Conservation (phyloP, 2,113 vertebrate genomes). For the Bos taurus region ARS-UCD2.0 NC_037344.1:59285001-59285500, state of each 20-base stretch:
- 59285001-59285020: not conserved
- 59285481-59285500: not conserved
- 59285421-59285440: not conserved
- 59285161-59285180: not conserved
- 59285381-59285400: not conserved
- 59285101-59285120: not conserved
- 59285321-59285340: not conserved
- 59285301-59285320: not conserved
- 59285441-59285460: not conserved
- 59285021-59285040: not conserved
- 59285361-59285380: not conserved
- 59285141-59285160: not conserved
- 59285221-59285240: not conserved
- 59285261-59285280: not conserved
- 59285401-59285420: not conserved
- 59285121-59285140: not conserved
- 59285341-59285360: not conserved
- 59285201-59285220: not conserved
- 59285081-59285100: not conserved
- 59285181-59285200: constrained; percentile 14
- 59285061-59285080: not conserved
- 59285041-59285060: fast-evolving
- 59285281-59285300: not conserved
- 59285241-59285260: not conserved
- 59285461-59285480: not conserved